Evolutionary conservation across 1,140 invertebrate genomes (phyloP).

Genomic region (Mycetomoellerius zeteki): DNA sequence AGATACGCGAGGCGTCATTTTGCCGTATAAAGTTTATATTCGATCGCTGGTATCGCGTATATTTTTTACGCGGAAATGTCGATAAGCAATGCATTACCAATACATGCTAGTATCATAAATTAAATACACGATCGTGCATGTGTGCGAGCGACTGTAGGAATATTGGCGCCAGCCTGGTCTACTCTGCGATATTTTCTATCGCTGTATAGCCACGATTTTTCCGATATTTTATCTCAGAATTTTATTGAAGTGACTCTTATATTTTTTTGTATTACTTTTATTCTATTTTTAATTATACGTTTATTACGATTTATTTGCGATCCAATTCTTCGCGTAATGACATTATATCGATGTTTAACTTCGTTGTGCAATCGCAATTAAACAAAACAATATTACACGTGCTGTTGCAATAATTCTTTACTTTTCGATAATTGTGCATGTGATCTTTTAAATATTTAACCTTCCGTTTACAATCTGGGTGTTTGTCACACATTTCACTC

Average conservation of each 20-base stretch:
- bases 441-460: background rate
- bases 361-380: background rate
- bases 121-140: background rate
- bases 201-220: background rate
- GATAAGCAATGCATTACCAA: slow-evolving; percentile 48
- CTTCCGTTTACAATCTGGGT: too few relatives aligned
- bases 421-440: background rate
- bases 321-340: background rate
- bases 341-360: background rate
- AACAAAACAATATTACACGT: background rate
- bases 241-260: slow-evolving; percentile 1
- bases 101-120: background rate
- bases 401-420: background rate
- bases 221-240: slow-evolving; percentile 4
- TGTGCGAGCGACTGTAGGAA: slow-evolving; percentile 3
- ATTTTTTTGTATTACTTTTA: background rate
- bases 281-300: background rate
- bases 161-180: slow-evolving; percentile 48
- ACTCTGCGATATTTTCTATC: slow-evolving; percentile 42
- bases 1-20: slow-evolving; percentile 16
- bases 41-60: slow-evolving; percentile 34
- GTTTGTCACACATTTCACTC: too few relatives aligned
- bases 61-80: slow-evolving; percentile 57
- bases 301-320: background rate
- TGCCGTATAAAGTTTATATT: slow-evolving; percentile 25